Percentiles rank a stretch among this genome's conserved stretches.
Conservation (phyloP, 1,140 invertebrate genomes). For the Penaeus japonicus region DNA sequence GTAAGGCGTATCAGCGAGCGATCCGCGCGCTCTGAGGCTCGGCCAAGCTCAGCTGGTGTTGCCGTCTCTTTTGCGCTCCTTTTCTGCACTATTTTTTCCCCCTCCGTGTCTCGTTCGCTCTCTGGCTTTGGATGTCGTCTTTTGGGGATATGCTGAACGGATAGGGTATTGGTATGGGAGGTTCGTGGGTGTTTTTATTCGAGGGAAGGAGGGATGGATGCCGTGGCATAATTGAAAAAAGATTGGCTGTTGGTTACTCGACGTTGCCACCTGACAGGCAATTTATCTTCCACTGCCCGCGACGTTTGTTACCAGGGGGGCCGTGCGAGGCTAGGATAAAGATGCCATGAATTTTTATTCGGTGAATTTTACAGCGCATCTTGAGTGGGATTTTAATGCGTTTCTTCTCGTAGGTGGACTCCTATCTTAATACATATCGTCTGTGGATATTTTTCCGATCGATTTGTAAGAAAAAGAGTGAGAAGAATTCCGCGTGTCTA, state of each 20-base stretch:
- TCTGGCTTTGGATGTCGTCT: too few species aligned
- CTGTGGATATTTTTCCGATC: too few species aligned
- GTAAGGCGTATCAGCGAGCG: too few species aligned
- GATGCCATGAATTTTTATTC: neutral
- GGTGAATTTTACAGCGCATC: neutral
- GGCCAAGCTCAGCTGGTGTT: neutral
- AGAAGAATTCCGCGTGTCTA: too few species aligned
- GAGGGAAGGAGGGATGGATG: too few species aligned
- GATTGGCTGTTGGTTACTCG: neutral
- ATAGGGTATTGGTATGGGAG: too few species aligned
- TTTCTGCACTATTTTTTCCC: neutral
- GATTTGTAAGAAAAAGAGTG: too few species aligned
- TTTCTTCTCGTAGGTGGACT: too few species aligned
- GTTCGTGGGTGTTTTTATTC: too few species aligned
- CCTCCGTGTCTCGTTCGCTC: too few species aligned
- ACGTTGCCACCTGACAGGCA: constrained; percentile 25
- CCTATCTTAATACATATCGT: too few species aligned
- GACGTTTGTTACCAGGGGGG: neutral
- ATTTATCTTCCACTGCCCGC: constrained; percentile 9
- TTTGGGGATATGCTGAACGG: too few species aligned
- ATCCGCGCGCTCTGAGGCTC: neutral
- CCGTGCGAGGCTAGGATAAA: constrained; percentile 29
- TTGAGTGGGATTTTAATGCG: neutral
- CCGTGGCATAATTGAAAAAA: neutral
- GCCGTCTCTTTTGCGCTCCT: constrained; percentile 11